Conservation (phyloP, 2,888 invertebrate genomes). For the Diploptera punctata region DNA sequence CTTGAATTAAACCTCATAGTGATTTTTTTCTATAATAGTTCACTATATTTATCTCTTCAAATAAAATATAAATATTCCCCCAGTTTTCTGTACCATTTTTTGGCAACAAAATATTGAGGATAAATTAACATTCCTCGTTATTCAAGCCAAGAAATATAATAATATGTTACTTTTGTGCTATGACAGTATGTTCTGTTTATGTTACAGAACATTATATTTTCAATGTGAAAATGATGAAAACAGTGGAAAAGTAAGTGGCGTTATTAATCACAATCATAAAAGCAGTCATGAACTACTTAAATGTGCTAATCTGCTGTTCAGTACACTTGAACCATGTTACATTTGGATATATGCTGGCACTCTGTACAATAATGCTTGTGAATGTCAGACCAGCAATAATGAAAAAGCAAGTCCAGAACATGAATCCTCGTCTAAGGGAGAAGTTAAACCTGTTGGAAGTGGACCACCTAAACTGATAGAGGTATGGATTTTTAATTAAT, state of each 20-base stretch:
- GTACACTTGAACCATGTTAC: constrained; percentile 83
- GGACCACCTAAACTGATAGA: constrained; percentile 64
- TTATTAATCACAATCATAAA: constrained; percentile 6
- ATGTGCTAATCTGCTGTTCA: constrained; percentile 83
- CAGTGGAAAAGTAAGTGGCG: constrained; percentile 26
- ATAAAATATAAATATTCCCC: no score
- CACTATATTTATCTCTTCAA: no score
- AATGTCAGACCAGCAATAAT: constrained; percentile 49
- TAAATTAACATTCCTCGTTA: no score
- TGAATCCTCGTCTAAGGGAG: constrained; percentile 46
- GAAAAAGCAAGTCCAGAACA: constrained; percentile 44
- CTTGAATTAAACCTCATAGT: no score
- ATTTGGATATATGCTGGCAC: constrained; percentile 82
- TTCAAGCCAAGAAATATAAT: no score
- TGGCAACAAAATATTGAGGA: no score
- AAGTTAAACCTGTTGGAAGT: constrained; percentile 63
- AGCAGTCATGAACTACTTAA: constrained; percentile 72
- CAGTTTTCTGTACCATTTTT: no score
- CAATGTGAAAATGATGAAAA: constrained; percentile 56
- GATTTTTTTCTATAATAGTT: no score
- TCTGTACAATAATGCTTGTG: constrained; percentile 66
- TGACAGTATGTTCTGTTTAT: no score
- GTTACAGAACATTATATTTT: constrained; percentile 59
- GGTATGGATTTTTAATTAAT: no score
- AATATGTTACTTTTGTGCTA: no score